Evolutionary conservation across 2,113 vertebrate genomes (phyloP), one percentile per base, ranked within the genome.

Genomic region (Lagopus muta): DNA sequence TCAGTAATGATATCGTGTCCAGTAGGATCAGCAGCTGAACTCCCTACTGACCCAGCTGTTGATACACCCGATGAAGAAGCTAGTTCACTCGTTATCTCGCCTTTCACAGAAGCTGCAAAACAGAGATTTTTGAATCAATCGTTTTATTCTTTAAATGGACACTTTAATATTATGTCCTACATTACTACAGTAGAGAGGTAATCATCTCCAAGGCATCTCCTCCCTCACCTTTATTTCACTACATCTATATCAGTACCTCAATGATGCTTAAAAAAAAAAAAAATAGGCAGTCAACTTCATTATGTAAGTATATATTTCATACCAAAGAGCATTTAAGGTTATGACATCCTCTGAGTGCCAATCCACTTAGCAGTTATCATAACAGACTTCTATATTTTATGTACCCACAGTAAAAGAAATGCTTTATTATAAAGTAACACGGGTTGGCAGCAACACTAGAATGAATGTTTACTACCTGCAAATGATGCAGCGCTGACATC

Each of bases 1-100:
- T 99, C 98, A 0, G 99, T 99, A 92, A 99, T 99, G 94, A 99
- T 99, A 96, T 99, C 98, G 0, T 98, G 97, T 13, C 93, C 95
- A 0, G 90, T 18, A 32, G 97, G 10, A 72, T 98, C 97, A 1
- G 95, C 97, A 8, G 97, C 96, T 1, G 97, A 93, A 76, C 86
- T 92, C 54, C 91, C 64, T 71, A 58, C 43, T 3, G 99, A 98
- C 13, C 97, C 97, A 0, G 97, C 78, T 4, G 98, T 93, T 0
- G 98, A 97, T 21, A 97, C 93, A 3, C 98, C 98, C 0, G 98
- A 97, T 5, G 98, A 97, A 18, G 98, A 87, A 24, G 97, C 89
- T 32, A 97, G 89, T 22, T 98, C 98, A 32, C 96, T 94, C 22
- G 75, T 65, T 9, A 97, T 93, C 55, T 99, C 98, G 0, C 97